Evolutionary conservation across 2,888 invertebrate species (phyloP).

Genomic region (Macaria liturata): DNA sequence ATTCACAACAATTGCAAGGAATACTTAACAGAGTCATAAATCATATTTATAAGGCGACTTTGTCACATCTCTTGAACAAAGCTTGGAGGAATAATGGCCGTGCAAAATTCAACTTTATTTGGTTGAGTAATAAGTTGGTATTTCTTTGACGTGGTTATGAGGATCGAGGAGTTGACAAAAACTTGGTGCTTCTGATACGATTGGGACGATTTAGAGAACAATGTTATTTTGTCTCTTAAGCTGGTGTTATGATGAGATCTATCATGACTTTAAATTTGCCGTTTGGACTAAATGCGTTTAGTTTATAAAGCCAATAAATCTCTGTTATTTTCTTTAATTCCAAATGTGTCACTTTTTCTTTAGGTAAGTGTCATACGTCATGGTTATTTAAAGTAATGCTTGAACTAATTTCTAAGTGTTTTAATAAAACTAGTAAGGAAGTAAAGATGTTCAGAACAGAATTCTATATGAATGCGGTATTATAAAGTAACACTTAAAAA

Average conservation of each 20-base stretch:
- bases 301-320: too few relatives aligned
- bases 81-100: constrained; percentile 42
- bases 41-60: constrained; percentile 81
- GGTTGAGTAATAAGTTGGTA: constrained; percentile 43
- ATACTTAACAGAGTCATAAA: constrained; percentile 80
- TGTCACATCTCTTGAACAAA: constrained; percentile 76
- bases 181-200: constrained; percentile 46
- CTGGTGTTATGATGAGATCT: neutral
- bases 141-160: constrained; percentile 41
- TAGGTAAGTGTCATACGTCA: too few relatives aligned
- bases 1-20: constrained; percentile 80
- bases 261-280: too few relatives aligned
- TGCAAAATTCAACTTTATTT: constrained; percentile 57
- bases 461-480: too few relatives aligned
- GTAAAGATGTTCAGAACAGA: too few relatives aligned
- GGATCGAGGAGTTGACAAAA: constrained; percentile 42
- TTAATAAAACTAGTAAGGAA: too few relatives aligned
- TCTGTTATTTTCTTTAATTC: too few relatives aligned
- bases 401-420: too few relatives aligned
- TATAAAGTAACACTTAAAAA: too few relatives aligned
- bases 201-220: constrained; percentile 51
- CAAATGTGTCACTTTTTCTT: too few relatives aligned
- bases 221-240: constrained; percentile 22
- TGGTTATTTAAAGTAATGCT: too few relatives aligned
- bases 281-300: too few relatives aligned